Evolutionary conservation across 2,113 vertebrate genomes (phyloP).

Genomic region (Pao palembangensis): DNA sequence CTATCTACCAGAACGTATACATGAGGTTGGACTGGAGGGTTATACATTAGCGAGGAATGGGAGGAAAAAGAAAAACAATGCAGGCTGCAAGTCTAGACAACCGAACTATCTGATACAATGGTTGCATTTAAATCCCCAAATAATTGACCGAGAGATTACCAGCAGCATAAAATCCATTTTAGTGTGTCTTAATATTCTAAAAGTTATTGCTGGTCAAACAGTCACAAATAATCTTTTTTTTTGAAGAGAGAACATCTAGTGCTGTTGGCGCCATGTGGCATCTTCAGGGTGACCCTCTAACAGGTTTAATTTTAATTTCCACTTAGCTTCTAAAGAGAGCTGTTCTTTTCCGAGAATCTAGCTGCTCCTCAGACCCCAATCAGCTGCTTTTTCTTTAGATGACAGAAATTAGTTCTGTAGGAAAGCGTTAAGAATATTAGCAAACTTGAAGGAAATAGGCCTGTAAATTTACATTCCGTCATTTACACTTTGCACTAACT

Average conservation of each 20-base stretch:
- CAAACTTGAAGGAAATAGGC: too few species aligned
- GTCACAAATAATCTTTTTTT: slow-evolving; percentile 3
- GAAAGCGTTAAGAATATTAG: too few species aligned
- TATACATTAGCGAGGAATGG: slow-evolving; percentile 50
- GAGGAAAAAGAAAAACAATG: slow-evolving; percentile 10
- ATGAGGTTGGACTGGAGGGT: slow-evolving; percentile 39
- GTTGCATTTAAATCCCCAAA: slow-evolving; percentile 22
- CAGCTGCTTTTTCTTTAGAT: slow-evolving; percentile 1
- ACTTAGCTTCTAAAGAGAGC: slow-evolving; percentile 11
- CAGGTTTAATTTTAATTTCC: slow-evolving; percentile 25
- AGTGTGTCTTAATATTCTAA: slow-evolving; percentile 17
- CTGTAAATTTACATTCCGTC: too few species aligned
- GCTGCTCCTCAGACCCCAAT: background rate
- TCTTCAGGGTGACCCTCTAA: slow-evolving; percentile 3
- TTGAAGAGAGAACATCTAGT: background rate
- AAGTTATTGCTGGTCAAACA: slow-evolving; percentile 28
- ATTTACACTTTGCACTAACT: too few species aligned
- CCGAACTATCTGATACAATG: background rate
- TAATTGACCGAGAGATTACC: slow-evolving; percentile 24
- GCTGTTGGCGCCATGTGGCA: slow-evolving; percentile 2
- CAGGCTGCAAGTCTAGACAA: slow-evolving; percentile 24
- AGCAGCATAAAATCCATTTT: slow-evolving; percentile 16
- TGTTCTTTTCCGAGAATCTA: background rate
- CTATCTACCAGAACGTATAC: slow-evolving; percentile 45
- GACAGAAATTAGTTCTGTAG: too few species aligned